Base-by-base conservation (phyloP, 2,888 invertebrate species). In the Ennomos erosarius region DNA sequence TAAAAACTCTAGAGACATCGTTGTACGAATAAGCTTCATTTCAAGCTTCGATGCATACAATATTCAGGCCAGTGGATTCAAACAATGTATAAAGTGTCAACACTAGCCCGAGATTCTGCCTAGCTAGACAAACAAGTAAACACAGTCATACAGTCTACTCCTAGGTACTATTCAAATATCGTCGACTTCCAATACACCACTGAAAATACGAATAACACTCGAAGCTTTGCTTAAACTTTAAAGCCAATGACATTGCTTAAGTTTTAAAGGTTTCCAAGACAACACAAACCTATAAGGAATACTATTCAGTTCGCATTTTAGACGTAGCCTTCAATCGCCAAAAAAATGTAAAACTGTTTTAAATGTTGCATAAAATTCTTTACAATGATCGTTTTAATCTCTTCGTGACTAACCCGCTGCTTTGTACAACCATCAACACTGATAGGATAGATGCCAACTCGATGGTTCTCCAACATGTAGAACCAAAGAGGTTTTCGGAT, bases 241-340 rank as follows among this genome's bases (percentile, higher is more conserved):
- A 6, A 26, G 50, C 59, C 65, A 73, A 69, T 55, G 60, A 47
- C 12, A 63, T 73, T 71, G 59, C 63, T 64, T 70, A 71, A 74
- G 38, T 56, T 45, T 62, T 64, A 36, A 66, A 66, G 49, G 59
- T 57, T 69, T 55, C 46, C 5, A 6, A 26, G 26, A 43, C 53
- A 16, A 11, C n/a, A 38, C 16, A 37, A 35, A 42, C 49, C 38
- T 65, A 62, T 67, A 64, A 67, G 65, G 64, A 71, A 70, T 65
- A 66, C 69, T 67, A 68, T 76, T 72, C 64, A 71, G 53, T 42
- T 64, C 69, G 34, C 12, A 40, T 74, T 72, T 72, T 59, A 63
- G 69, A 60, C 44, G 50, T 69, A 75, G 70, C 77, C 78, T 82
- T 81, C 77, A 67, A 65, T 62, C 52, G 51, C 53, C 62, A 42